Base-by-base conservation (phyloP, 1,140 invertebrate genomes). In the Drosophila ohnishii region DNA sequence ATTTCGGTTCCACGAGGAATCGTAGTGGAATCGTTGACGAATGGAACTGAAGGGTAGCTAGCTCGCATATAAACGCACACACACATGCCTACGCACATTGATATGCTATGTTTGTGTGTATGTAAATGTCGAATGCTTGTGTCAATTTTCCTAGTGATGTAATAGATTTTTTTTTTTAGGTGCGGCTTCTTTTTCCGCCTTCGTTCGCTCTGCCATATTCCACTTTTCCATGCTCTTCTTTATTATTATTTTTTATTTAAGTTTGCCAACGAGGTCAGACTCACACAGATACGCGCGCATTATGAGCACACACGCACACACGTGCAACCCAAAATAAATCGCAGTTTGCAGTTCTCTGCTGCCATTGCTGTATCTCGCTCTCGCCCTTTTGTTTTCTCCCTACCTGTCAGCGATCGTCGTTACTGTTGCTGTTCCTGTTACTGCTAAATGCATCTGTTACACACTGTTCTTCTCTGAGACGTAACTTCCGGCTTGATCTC, bases 81-180 rank as follows among this genome's bases (percentile, higher is more conserved):
- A 45, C 60, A 51, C 16, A 44, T 64, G 19, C 19, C 32, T 22
- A 34, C 59, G 44, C 60, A 51, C 37, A 44, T 69, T 35, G 39
- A 37, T 57, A 40, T 32, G 45, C 35, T 19, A 14, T 30, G 10
- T 37, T 10, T 45, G 42, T 65, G 48, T 56, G 45, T 67, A 61
- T 51, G 42, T 76, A 75, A 59, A 70, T 71, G 42, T 63, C 30
- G 32, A 61, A 67, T 60, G 71, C 45, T 60, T 83, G 78, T 85
- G 78, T 79, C 80, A 73, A 71, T 88, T 83, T 88, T 80, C 64
- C 69, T 71, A 77, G 75, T 88, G 84, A 88, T 87, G 83, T 87
- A 87, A 87, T 77, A 80, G 58, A 76, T 83, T 86, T 76, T 55
- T 50, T 60, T 74, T 50, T 61, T 74, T 73, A 86, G 82, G 83